Evolutionary conservation across 1,140 invertebrate species (phyloP), one percentile per base, ranked within the genome.

Genomic region (Belonocnema kinseyi): DNA sequence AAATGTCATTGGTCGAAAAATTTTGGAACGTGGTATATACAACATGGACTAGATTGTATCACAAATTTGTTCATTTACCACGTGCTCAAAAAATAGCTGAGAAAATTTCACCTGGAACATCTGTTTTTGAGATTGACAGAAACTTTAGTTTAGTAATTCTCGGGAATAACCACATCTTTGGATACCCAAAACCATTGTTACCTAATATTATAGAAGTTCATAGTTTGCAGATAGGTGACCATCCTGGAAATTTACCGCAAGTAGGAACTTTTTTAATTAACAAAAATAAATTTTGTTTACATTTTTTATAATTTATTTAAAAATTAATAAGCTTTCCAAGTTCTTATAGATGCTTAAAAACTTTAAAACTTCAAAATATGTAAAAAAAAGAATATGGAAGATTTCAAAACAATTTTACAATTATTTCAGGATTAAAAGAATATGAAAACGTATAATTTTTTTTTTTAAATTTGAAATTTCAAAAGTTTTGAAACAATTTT

Each of bases 201-300:
- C 92, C 92, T 8, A 90, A 91, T 78, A 89, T 93, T 12, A 85
- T 93, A 19, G 92, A 93, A 85, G 88, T 93, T 53, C 92, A 92
- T 50, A 92, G 92, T 56, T 81, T 93, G n/a, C 92, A 93, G 80
- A 91, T 93, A 70, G 82, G 81, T 12, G 77, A 80, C 1, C 71
- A 87, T 52, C 76, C 61, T 5, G 75, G 51, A 11, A 3, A 21
- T 12, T 74, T 89, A 40, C 81, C 85, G 6, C 70, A 83, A 77
- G 87, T 87, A 83, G 73, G 40, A 26, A 74, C 50, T 17, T 54
- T 21, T 12, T n/a, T 26, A 46, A 72, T 77, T 26, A 2, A 2
- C 3, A 26, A 26, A 26, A 26, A 26, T 2, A 1, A 50, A 72
- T 50, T 40, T 72, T 16, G 3, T 33, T 33, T 3, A 33, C 2